Conservation (phyloP, 2,797 vertebrate genomes). For the Sebastes diaconus region DNA sequence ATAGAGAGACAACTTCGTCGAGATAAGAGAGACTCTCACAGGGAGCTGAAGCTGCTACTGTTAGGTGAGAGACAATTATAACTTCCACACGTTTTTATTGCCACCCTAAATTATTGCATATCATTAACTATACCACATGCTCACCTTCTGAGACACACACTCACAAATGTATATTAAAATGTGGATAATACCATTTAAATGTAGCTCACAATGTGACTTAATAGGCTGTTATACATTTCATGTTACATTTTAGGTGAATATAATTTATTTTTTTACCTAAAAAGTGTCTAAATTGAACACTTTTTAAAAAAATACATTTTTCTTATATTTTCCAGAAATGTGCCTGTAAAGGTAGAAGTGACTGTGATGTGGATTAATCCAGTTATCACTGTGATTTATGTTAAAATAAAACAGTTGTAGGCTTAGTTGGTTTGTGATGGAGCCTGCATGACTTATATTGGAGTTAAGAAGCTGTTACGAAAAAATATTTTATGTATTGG, state of each 20-base stretch:
- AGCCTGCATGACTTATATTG: too few relatives aligned
- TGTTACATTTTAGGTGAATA: neutral
- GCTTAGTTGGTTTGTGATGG: too few relatives aligned
- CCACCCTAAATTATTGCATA: neutral
- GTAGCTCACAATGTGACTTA: neutral
- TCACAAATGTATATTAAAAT: neutral
- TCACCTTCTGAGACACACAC: neutral
- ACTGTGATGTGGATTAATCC: neutral
- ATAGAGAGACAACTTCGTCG: slow-evolving; percentile 87
- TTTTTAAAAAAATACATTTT: too few relatives aligned
- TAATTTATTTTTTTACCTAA: neutral
- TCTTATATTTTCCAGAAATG: too few relatives aligned
- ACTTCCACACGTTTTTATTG: neutral
- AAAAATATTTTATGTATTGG: neutral
- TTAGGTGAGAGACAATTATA: slow-evolving; percentile 84
- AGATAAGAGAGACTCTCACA: slow-evolving; percentile 76
- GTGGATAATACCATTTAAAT: neutral
- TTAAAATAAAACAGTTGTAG: too few relatives aligned
- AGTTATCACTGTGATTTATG: neutral
- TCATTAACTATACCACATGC: neutral
- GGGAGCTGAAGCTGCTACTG: slow-evolving; percentile 87
- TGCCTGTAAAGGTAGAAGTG: neutral
- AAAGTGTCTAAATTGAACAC: too few relatives aligned
- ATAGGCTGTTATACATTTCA: neutral
- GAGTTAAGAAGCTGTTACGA: too few relatives aligned